Base-by-base conservation (phyloP, 2,888 invertebrate species). In the Harpagoxenus sublaevis region DNA sequence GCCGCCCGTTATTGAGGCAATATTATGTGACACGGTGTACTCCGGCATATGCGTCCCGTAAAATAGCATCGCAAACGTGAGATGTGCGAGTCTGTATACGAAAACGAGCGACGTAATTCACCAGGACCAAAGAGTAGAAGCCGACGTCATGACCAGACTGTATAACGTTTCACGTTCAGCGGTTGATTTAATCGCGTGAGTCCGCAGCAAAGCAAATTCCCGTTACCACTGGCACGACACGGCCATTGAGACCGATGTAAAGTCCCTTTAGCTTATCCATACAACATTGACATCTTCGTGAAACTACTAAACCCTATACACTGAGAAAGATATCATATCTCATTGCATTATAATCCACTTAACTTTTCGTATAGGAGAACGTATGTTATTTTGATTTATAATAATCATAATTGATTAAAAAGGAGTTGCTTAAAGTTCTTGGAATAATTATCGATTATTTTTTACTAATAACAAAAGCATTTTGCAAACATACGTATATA, bases 1-100 rank as follows among this genome's bases (percentile, higher is more conserved):
- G 81, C 71, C 83, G 62, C 48, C 81, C 81, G 88, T 88, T 91
- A 91, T 91, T 88, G 87, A 85, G 84, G 85, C 89, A 91, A 91
- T 91, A 90, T 92, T 91, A 91, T 91, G 88, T 87, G 89, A 89
- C 87, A 86, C 84, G 66, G 77, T 81, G 86, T 88, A 85, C 70
- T 73, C 85, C 73, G 70, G 86, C 84, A 82, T 84, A 83, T 81
- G 84, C 83, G 74, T 55, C 84, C 53, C 65, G 74, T 83, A 89
- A 87, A 89, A 89, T 75, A 66, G 82, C 81, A 75, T 23, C 65
- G 89, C 75, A 74, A 81, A 77, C 42, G 77, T 63, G 71, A 68
- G 55, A 71, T 42, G 78, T 77, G 74, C 79, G 18, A 71, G 79
- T 74, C 79, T 28, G 74, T 48, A 51, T 66, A 39, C 73, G 84